Base-by-base conservation (phyloP, 1,140 invertebrate species). In the Neodiprion fabricii region DNA sequence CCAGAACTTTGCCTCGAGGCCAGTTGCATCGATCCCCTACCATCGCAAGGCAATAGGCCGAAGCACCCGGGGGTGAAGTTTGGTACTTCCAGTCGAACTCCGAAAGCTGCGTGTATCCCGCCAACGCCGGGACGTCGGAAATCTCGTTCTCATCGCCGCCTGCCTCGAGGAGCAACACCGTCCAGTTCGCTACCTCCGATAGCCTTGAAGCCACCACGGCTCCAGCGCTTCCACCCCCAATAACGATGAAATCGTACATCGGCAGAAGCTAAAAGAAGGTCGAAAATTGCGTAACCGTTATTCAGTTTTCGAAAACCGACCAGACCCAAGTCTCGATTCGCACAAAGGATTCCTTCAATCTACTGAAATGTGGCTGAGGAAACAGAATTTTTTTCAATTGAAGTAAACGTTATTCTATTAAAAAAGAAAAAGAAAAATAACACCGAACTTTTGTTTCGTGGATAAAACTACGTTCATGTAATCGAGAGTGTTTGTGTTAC, bases 51-150 rank as follows among this genome's bases (percentile, higher is more conserved):
- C 95, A 96, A 84, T 95, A 96, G 1, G 92, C 90, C 9, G 93
- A 92, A 74, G 92, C 90, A 4, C 89, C 90, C 72, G 94, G 95
- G 0, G 96, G 95, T 9, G 93, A 92, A 10, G 96, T 98, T 86
- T 96, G 92, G 86, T 96, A 98, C 85, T 96, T 93, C 97, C 97
- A 99, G 88, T 98, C 97, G 80, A 97, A 88, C 9, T 95, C 93
- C 0, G 94, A 92, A 7, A 95, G 89, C 80, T 96, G 95, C 9
- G 91, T 91, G 77, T 95, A 96, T 0, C 93, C 93, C 12, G 93
- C 93, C 65, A 96, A 82, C 0, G 93, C 90, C 0, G 95, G 95
- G 17, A 96, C 91, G 81, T 95, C 93, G 0, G 94, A 94, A 69
- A 96, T 92, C 85, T 95, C 92, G 67, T 92, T 94, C 80, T 96